Evolutionary conservation across 2,113 vertebrate species (phyloP).

Genomic region (Aptenodytes patagonicus): DNA sequence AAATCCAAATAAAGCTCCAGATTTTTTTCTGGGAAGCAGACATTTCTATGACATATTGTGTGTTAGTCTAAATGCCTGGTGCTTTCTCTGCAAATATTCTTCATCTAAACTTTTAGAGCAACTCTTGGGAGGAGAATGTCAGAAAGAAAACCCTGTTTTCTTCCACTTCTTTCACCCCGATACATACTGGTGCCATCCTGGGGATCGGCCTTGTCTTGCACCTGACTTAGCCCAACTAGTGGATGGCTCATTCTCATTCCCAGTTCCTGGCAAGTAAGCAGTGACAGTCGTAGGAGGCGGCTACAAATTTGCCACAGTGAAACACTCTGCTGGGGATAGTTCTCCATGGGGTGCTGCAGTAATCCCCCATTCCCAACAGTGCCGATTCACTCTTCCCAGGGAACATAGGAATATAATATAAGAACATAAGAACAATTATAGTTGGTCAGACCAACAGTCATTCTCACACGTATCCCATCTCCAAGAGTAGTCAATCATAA

Average conservation of each 20-base stretch:
- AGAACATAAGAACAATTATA: neutral
- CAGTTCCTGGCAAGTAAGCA: neutral
- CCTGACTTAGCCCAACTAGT: neutral
- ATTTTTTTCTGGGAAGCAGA: neutral
- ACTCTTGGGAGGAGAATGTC: neutral
- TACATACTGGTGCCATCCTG: neutral
- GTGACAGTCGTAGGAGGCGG: fast-evolving
- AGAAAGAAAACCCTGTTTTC: neutral
- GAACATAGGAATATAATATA: neutral
- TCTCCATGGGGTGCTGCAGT: neutral
- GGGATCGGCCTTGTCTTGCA: neutral
- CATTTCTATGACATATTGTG: neutral
- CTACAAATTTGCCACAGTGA: neutral
- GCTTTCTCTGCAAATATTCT: neutral
- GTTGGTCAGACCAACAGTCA: neutral
- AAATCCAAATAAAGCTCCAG: neutral
- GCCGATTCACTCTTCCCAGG: neutral
- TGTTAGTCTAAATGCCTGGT: neutral
- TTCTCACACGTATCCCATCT: neutral
- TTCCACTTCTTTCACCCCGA: fast-evolving
- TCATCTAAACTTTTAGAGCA: neutral
- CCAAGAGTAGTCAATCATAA: neutral
- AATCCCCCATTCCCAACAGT: neutral
- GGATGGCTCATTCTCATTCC: neutral
- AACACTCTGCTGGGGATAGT: neutral